These are phyloP conservation scores for Pluvianellus socialis DNA, from an alignment of 2,113 vertebrate species.

Conservation along the genomic window DNA sequence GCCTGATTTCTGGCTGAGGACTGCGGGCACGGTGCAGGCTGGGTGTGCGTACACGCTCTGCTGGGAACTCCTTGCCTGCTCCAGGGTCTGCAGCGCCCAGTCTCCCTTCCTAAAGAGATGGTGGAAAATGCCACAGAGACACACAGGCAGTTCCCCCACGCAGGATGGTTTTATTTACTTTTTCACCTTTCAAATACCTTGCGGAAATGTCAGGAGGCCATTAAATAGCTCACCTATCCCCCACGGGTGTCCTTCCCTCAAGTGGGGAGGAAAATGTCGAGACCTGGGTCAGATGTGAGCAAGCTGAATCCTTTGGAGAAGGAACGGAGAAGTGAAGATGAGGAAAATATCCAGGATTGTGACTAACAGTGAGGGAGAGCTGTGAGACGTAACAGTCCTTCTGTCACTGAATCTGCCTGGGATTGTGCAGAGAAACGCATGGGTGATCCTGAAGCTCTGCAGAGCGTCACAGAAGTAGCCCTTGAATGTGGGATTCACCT, in stretches of 20 bases:
- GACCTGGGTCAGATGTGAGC: background rate
- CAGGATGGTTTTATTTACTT: background rate
- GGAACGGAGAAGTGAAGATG: background rate
- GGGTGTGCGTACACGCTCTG: background rate
- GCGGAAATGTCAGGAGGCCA: background rate
- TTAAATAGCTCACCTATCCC: background rate
- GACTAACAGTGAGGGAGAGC: background rate
- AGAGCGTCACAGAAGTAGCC: background rate
- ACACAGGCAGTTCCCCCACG: background rate
- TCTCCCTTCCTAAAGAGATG: background rate
- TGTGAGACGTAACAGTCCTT: background rate
- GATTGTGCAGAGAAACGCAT: background rate
- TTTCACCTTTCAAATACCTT: background rate
- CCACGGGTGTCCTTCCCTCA: background rate
- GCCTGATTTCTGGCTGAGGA: conserved; percentile 1
- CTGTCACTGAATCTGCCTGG: background rate
- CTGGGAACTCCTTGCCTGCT: background rate
- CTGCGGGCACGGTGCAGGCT: background rate
- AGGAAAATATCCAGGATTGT: background rate
- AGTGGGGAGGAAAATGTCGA: background rate
- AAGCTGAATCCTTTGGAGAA: background rate
- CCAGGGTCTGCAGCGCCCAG: background rate
- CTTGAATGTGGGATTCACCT: background rate
- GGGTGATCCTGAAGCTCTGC: background rate
- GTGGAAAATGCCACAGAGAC: background rate